Base-by-base conservation (phyloP, 1,140 invertebrate genomes). In the Brachystomella parvula region DNA sequence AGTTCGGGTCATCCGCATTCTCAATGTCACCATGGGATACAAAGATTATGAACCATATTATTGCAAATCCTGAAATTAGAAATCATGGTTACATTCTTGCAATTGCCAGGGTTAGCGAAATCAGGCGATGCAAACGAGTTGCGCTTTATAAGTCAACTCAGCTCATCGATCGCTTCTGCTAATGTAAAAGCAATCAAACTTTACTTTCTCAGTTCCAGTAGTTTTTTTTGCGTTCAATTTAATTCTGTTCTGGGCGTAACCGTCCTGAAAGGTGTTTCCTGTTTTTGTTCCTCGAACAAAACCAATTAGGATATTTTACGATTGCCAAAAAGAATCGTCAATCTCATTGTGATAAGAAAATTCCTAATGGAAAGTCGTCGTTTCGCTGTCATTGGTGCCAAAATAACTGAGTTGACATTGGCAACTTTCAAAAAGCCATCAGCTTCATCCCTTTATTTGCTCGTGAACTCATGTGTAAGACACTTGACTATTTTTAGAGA, bases 21-120 rank as follows among this genome's bases (percentile, higher is more conserved):
- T 77, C 76, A 1, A 82, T 74, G 69, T 84, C 82, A 0, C 81
- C 82, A 66, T 84, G 81, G 2, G 80, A 75, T 58, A 77, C 75
- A 9, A 76, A 73, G 61, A 83, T 77, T 19, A 82, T 67, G 74
- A 78, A 84, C 76, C 82, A 84, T 32, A 82, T 74, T 19, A 78
- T 78, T 77, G 75, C 68, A 63, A 74, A 71, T 49, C 33, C 64
- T 73, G 47, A 26, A 82, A 33, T 39, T 65, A 47, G 30, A 63
- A 9, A 9, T 12, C 30, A 60, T 31, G 21, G 12, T 9, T 30
- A 60, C 15, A 28, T 30, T 31, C 3, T 31, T 15, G 31, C 9
- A 61, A 12, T 28, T 61, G 59, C 29, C 15, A 15, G 12, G 24
- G 9, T 33, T 15, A 15, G 31, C 17, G 53, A 24, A 56, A 56